A percentile compares a stretch with the other conserved stretches of the same genome.
Evolutionary conservation across 2,888 invertebrate species (phyloP).

Genomic region (Caenorhabditis japonica): DNA sequence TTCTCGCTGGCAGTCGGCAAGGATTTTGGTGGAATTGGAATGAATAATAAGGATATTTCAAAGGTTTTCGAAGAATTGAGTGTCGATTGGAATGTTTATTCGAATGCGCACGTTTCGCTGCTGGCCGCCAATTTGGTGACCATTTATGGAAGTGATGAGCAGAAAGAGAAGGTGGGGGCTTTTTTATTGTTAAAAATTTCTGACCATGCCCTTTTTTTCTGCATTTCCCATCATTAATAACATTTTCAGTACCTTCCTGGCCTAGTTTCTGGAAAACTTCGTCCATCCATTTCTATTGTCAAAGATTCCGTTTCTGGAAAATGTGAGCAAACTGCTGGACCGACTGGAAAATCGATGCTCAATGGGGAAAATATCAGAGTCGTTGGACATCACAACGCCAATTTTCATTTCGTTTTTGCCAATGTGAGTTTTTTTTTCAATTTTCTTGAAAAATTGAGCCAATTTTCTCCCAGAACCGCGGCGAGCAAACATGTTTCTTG

Average conservation of each 20-base stretch:
- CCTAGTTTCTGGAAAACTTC: conserved; percentile 55
- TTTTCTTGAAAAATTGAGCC: background rate
- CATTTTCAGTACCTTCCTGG: conserved; percentile 47
- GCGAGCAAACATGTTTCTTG: conserved; percentile 55
- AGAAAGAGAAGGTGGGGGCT: conserved; percentile 35
- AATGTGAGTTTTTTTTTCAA: conserved; percentile 19
- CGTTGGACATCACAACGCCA: conserved; percentile 68
- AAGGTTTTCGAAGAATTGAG: conserved; percentile 69
- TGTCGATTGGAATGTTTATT: conserved; percentile 63
- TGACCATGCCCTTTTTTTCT: no score
- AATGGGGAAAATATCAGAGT: conserved; percentile 59
- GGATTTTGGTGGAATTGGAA: conserved; percentile 71
- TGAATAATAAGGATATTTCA: conserved; percentile 71
- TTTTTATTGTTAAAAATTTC: no score
- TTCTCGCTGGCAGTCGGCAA: conserved; percentile 61
- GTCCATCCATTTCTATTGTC: conserved; percentile 52
- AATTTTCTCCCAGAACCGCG: conserved; percentile 51
- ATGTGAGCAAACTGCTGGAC: conserved; percentile 31
- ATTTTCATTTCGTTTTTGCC: conserved; percentile 72
- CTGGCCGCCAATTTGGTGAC: conserved; percentile 60
- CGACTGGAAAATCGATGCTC: conserved; percentile 56
- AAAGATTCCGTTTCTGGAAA: conserved; percentile 32
- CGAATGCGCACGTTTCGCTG: conserved; percentile 52
- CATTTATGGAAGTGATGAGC: conserved; percentile 56
- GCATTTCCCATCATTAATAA: no score